Conservation (phyloP, 2,888 invertebrate genomes). For the Drosophila trichaetosa region DNA sequence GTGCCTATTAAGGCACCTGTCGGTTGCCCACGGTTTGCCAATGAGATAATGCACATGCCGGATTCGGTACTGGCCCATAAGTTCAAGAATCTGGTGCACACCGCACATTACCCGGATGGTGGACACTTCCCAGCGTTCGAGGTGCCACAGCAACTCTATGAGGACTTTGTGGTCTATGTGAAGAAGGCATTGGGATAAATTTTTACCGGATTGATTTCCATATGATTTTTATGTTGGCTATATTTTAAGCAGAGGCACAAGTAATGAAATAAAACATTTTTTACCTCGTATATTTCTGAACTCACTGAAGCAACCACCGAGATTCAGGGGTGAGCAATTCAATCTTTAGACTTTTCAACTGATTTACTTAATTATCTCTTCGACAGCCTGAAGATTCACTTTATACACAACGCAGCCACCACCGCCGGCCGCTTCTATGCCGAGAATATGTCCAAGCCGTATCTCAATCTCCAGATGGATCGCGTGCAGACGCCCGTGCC, state of each 20-base stretch:
- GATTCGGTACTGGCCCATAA: constrained; percentile 87
- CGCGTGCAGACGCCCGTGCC: no score
- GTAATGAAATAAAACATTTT: constrained; percentile 37
- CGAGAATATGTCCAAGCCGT: no score
- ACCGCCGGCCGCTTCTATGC: no score
- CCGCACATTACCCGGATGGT: constrained; percentile 88
- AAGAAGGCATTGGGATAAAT: constrained; percentile 73
- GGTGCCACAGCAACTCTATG: constrained; percentile 89
- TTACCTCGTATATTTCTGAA: constrained; percentile 18
- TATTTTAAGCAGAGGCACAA: constrained; percentile 30
- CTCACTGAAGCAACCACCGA: no score
- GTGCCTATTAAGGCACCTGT: constrained; percentile 89
- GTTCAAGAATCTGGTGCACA: constrained; percentile 89
- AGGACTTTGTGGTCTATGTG: constrained; percentile 89
- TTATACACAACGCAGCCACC: no score
- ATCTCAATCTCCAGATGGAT: no score
- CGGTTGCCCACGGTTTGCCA: constrained; percentile 90
- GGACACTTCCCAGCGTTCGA: constrained; percentile 96
- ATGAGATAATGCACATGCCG: constrained; percentile 88
- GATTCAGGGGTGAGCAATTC: no score
- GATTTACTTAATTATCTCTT: no score
- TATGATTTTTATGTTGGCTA: constrained; percentile 16
- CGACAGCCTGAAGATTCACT: no score
- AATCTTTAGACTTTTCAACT: no score
- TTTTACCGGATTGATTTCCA: not conserved